Conservation (phyloP, 2,888 invertebrate species). For the Torymus aiolomorphi region DNA sequence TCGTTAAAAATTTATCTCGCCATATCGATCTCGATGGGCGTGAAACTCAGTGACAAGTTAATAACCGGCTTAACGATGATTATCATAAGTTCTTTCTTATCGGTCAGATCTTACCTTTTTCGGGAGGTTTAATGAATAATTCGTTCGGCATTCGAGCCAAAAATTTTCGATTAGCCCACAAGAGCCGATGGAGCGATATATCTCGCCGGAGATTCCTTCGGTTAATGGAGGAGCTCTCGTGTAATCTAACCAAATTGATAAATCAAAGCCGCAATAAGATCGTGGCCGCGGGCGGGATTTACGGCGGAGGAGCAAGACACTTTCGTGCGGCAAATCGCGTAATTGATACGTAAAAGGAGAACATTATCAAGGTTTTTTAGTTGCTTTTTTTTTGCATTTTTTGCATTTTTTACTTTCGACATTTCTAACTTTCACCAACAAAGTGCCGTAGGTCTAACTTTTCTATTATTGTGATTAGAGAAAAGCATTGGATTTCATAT, state of each 20-base stretch:
- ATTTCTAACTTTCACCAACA: no score
- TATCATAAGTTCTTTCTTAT: slow-evolving; percentile 60
- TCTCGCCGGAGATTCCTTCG: not conserved
- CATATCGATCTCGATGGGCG: slow-evolving; percentile 49
- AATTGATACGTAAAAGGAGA: slow-evolving; percentile 11
- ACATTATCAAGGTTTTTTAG: not conserved
- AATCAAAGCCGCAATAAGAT: slow-evolving; percentile 22
- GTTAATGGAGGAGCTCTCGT: slow-evolving; percentile 7
- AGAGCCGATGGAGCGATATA: not conserved
- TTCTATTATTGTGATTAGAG: no score
- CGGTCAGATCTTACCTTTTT: slow-evolving; percentile 50
- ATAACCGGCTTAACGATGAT: slow-evolving; percentile 63
- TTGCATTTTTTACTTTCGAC: no score
- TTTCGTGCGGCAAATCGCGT: slow-evolving; percentile 1
- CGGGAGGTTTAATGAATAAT: slow-evolving; percentile 36
- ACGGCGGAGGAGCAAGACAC: no score
- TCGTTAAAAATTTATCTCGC: not conserved
- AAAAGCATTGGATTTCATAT: no score
- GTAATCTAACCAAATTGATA: slow-evolving; percentile 35
- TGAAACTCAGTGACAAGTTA: slow-evolving; percentile 64
- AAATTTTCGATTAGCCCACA: slow-evolving; percentile 40
- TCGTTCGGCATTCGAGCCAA: slow-evolving; percentile 1
- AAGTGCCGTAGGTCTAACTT: no score
- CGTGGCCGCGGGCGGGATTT: no score
- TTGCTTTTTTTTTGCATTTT: no score